phyloP scores from a whole-genome alignment of 2,888 invertebrate genomes.

The Gastrophysa polygoni region DNA sequence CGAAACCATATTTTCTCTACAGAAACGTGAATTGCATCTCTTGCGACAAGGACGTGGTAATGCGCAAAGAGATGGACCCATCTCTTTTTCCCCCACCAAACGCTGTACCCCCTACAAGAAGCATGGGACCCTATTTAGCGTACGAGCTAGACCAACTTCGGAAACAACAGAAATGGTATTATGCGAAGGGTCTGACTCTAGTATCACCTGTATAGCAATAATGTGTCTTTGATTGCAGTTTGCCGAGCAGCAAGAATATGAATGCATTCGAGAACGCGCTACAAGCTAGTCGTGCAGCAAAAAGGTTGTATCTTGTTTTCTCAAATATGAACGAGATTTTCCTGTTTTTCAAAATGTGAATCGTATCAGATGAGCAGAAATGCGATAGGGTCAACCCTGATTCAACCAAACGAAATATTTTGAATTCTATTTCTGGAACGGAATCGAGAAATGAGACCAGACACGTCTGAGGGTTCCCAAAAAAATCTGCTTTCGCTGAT shows the following conservation, averaged over 20 bases:
- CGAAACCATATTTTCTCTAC: no score
- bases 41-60: slow-evolving; percentile 76
- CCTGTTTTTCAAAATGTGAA: no score
- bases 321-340: no score
- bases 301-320: slow-evolving; percentile 38
- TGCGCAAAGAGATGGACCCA: slow-evolving; percentile 65
- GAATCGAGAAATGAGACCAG: no score
- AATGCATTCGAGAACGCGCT: slow-evolving; percentile 57
- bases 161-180: slow-evolving; percentile 61
- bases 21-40: slow-evolving; percentile 79
- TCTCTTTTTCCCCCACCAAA: slow-evolving; percentile 60
- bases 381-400: no score
- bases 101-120: slow-evolving; percentile 63
- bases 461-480: no score
- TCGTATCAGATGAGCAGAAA: no score
- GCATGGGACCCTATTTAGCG: slow-evolving; percentile 73
- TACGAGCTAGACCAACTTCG: slow-evolving; percentile 70
- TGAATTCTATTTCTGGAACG: no score
- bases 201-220: no score
- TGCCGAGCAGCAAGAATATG: slow-evolving; percentile 57
- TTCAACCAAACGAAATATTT: no score
- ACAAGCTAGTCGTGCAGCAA: slow-evolving; percentile 46
- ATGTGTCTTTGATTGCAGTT: slow-evolving; percentile 38
- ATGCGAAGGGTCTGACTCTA: no score
- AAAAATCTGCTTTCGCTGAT: no score